These are phyloP conservation scores for Dinocampus coccinellae DNA, from an alignment of 2,888 invertebrate genomes.

Conservation along the genomic window DNA sequence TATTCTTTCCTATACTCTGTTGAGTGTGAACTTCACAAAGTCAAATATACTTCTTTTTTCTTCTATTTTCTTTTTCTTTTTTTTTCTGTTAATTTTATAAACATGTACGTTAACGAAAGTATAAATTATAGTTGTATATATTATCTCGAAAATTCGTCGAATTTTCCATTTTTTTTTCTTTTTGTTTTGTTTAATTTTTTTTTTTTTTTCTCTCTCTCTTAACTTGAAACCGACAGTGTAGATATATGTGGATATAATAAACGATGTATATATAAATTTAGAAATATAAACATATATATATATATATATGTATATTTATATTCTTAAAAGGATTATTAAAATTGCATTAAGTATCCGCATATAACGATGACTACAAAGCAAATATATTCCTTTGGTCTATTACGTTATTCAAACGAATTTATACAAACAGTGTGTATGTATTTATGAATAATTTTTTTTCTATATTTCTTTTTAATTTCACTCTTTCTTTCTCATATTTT, in stretches of 20 bases:
- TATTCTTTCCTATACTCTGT: too few species aligned
- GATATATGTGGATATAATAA: neutral
- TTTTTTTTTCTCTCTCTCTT: too few species aligned
- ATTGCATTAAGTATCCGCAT: conserved; percentile 12
- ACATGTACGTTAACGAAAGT: neutral
- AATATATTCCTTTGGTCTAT: neutral
- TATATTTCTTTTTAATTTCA: neutral
- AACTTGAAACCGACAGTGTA: too few species aligned
- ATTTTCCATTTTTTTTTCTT: too few species aligned
- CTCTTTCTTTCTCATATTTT: too few species aligned
- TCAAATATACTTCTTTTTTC: too few species aligned
- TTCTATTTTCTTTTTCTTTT: neutral
- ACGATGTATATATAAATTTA: too few species aligned
- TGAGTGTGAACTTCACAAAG: too few species aligned
- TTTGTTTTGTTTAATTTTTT: too few species aligned
- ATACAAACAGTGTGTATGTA: neutral
- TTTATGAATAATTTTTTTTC: neutral
- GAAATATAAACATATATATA: neutral
- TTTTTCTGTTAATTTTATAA: too few species aligned
- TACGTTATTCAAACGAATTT: conserved; percentile 6
- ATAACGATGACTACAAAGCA: neutral
- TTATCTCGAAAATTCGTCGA: neutral
- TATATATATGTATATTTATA: conserved; percentile 17
- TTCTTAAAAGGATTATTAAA: conserved; percentile 41
- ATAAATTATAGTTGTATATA: neutral